Evolutionary conservation across 2,888 invertebrate species (phyloP).

Genomic region (Exocentrus adspersus): DNA sequence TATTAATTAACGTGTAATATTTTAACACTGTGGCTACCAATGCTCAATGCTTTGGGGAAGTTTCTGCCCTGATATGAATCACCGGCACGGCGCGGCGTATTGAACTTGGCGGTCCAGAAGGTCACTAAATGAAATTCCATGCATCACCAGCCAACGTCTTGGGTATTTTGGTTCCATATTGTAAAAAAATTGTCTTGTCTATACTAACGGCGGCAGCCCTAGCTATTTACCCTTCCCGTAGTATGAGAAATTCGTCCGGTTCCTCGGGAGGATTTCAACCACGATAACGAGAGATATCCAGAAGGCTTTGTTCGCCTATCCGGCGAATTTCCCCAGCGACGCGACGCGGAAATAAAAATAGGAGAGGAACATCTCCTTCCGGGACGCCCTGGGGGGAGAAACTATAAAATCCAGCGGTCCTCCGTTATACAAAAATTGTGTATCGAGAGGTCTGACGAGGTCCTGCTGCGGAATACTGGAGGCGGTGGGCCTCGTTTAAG

Average conservation of each 20-base stretch:
- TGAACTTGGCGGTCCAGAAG: too few species aligned
- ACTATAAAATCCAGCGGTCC: conserved; percentile 32
- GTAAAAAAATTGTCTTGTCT: too few species aligned
- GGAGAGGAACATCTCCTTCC: conserved; percentile 23
- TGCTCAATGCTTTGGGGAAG: too few species aligned
- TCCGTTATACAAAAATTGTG: neutral
- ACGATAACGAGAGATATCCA: conserved; percentile 39
- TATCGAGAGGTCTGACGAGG: neutral
- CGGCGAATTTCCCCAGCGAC: conserved; percentile 49
- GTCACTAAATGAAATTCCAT: too few species aligned
- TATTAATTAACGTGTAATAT: too few species aligned
- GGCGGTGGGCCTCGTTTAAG: neutral
- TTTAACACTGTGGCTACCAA: too few species aligned
- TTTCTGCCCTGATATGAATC: too few species aligned
- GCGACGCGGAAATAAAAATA: conserved; percentile 37
- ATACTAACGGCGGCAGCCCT: too few species aligned
- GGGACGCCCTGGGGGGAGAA: conserved; percentile 41
- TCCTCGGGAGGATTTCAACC: conserved; percentile 31
- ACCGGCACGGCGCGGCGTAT: too few species aligned
- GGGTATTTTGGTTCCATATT: too few species aligned
- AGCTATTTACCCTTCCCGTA: neutral
- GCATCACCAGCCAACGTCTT: too few species aligned
- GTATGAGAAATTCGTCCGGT: conserved; percentile 38
- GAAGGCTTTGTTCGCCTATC: conserved; percentile 32
- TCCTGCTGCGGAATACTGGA: neutral